These are phyloP conservation scores for Allolobophora icterica DNA, from an alignment of 2,888 invertebrate species.

Conservation along the genomic window DNA sequence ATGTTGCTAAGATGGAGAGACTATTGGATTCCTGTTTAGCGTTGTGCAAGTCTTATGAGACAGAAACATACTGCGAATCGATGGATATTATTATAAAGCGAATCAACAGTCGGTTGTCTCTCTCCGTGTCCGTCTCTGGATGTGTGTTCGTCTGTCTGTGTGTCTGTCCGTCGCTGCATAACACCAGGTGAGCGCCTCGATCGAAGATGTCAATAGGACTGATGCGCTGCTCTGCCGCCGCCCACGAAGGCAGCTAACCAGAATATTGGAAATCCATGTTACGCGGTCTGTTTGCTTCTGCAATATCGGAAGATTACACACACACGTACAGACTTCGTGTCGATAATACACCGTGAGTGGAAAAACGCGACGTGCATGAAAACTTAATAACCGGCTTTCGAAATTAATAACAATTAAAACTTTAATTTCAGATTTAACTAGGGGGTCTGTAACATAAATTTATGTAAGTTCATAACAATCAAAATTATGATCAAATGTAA, in stretches of 20 bases:
- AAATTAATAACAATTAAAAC: too few species aligned
- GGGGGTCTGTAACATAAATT: too few species aligned
- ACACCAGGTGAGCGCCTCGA: not conserved
- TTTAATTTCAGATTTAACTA: too few species aligned
- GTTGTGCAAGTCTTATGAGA: too few species aligned
- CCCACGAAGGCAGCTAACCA: conserved; percentile 1
- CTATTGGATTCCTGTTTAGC: not conserved
- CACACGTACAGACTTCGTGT: too few species aligned
- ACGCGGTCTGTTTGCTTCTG: not conserved
- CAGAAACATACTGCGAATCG: not conserved
- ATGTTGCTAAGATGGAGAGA: not conserved
- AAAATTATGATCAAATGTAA: too few species aligned
- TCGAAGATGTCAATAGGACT: not conserved
- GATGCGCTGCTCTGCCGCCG: not conserved
- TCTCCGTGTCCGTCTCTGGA: not conserved
- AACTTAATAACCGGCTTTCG: too few species aligned
- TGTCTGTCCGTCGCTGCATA: not conserved
- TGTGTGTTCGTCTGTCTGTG: not conserved
- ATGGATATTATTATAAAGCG: conserved; percentile 2
- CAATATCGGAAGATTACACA: not conserved
- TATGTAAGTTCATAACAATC: too few species aligned
- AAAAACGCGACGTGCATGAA: too few species aligned
- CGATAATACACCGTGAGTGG: too few species aligned
- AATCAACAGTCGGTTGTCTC: not conserved
- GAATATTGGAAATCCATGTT: conserved; percentile 10